A percentile compares a stretch with the other conserved stretches of the same genome.
phyloP scores from a whole-genome alignment of 2,888 invertebrate genomes.

The Callyntrura guangdongensis region DNA sequence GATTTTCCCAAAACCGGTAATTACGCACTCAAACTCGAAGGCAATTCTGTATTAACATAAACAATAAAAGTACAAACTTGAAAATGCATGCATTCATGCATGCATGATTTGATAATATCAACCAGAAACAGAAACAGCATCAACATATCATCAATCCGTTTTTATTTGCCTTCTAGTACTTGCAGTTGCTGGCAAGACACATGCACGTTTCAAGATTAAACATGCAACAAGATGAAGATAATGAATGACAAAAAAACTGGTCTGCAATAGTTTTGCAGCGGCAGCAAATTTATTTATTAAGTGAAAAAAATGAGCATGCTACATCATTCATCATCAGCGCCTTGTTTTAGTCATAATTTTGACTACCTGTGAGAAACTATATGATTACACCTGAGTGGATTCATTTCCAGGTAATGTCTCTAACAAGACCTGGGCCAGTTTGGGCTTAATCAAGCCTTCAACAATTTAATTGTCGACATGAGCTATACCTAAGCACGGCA shows the following conservation, averaged over 20 bases:
- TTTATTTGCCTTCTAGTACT: neutral
- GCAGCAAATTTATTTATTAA: neutral
- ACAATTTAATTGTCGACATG: neutral
- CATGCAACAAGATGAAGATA: constrained; percentile 21
- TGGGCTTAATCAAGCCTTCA: neutral
- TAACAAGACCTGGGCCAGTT: too few relatives aligned
- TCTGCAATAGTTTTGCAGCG: neutral
- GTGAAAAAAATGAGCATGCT: neutral
- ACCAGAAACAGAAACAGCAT: neutral
- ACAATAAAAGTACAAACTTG: neutral
- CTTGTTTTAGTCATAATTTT: too few relatives aligned
- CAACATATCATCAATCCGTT: neutral
- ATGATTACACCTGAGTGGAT: constrained; percentile 9
- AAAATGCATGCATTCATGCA: constrained; percentile 20
- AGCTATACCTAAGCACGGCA: too few relatives aligned
- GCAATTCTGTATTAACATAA: neutral
- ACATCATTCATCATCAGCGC: too few relatives aligned
- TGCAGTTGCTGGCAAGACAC: neutral
- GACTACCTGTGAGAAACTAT: constrained; percentile 13
- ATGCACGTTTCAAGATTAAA: neutral
- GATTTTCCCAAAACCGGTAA: constrained; percentile 29
- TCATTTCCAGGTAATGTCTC: constrained; percentile 38
- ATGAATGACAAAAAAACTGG: constrained; percentile 9
- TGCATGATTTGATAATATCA: too few relatives aligned
- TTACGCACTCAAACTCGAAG: neutral